Evolutionary conservation across 2,888 invertebrate genomes (phyloP).

Genomic region (Heliconius sara): DNA sequence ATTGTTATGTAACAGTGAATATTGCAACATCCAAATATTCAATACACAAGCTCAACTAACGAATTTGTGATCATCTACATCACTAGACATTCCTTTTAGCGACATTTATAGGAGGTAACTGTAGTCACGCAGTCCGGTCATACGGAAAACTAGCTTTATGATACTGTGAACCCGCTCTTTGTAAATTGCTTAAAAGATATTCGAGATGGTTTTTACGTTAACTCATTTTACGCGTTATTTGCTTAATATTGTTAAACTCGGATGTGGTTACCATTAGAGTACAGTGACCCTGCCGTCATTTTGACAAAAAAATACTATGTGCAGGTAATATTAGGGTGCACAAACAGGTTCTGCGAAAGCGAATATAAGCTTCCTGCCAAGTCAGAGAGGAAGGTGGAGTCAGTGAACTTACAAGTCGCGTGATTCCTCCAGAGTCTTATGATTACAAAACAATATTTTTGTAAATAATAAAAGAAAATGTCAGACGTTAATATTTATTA

Average conservation of each 20-base stretch:
- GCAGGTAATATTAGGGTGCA: slow-evolving; percentile 72
- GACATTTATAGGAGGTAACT: slow-evolving; percentile 43
- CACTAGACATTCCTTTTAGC: slow-evolving; percentile 33
- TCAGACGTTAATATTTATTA: not conserved
- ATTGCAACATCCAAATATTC: slow-evolving; percentile 65
- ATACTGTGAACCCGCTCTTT: slow-evolving; percentile 31
- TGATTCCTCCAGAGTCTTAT: slow-evolving; percentile 76
- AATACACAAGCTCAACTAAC: slow-evolving; percentile 53
- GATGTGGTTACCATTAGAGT: slow-evolving; percentile 33
- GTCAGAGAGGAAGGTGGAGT: slow-evolving; percentile 77
- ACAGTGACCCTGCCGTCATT: slow-evolving; percentile 46
- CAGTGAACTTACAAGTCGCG: slow-evolving; percentile 80
- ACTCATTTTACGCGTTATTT: slow-evolving; percentile 23
- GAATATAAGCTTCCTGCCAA: slow-evolving; percentile 77
- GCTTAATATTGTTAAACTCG: slow-evolving; percentile 13
- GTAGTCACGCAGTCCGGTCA: slow-evolving; percentile 38
- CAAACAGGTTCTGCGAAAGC: slow-evolving; percentile 78
- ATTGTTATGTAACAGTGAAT: slow-evolving; percentile 81
- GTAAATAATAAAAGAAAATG: not conserved
- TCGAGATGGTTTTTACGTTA: slow-evolving; percentile 2
- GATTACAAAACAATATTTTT: slow-evolving; percentile 72
- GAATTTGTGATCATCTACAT: slow-evolving; percentile 37
- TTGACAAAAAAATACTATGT: slow-evolving; percentile 50
- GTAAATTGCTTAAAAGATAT: slow-evolving; percentile 26
- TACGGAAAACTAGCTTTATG: slow-evolving; percentile 33